Evolutionary conservation across 2,797 vertebrate genomes (phyloP), one percentile per base, ranked within the genome.

Genomic region (Monodelphis domestica): DNA sequence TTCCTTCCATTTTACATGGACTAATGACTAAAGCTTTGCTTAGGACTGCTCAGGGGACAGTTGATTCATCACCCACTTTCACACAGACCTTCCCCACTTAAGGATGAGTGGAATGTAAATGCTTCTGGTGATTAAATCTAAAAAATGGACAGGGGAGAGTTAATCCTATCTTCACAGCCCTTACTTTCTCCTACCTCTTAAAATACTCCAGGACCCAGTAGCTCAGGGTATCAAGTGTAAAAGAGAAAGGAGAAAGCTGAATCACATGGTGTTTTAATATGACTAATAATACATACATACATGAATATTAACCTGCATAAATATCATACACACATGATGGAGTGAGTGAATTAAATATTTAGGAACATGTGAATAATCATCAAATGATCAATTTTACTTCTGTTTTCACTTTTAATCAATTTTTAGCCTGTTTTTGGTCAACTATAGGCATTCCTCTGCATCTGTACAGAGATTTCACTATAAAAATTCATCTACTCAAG

Each of bases 371-470:
- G 21, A 78, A 38, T 38, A 78, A 78, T 38, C 5, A 78, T 78
- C 17, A 78, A 78, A 38, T 78, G 5, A 45, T 78, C 0, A 21
- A 7, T 11, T 0, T 2, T n/a, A 51, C 54, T 93, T 87, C n/a
- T 78, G 88, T 89, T 91, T 93, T 88, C 33, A 33, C 21, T 89
- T 92, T 95, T 51, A 53, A 91, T 57, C 30, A 95, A 21, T 54
- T 92, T 94, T 33, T 29, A 21, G 29, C 12, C 33, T 89, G 30
- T 28, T 28, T 51, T 89, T 14, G 70, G 24, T 45, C 5, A 91
- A 63, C 95, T 50, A 84, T 91, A 93, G 15, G 14, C 55, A 55
- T 53, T 51, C 94, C 92, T 91, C 45, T 91, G 88, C 2, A 53
- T 90, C 6, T n/a, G 90, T 53, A 28, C 30, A 91, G 63, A 87